Conservation (phyloP, 2,888 invertebrate genomes). For the Nemurella pictetii region DNA sequence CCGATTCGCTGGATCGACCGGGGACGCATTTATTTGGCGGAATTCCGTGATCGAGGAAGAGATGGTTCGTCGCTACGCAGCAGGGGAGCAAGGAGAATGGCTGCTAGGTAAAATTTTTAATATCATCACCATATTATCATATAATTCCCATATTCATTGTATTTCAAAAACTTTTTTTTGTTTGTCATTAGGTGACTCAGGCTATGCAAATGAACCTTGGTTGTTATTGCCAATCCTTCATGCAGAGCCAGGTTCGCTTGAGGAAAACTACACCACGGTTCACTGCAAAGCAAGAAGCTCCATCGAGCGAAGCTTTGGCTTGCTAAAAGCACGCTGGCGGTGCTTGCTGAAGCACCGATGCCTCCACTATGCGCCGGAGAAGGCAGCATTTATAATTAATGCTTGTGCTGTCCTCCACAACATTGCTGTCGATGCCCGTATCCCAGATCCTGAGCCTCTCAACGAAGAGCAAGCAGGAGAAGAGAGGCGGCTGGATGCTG, state of each 20-base stretch:
- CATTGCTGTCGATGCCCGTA: constrained; percentile 16
- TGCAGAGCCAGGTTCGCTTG: constrained; percentile 30
- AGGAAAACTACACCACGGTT: constrained; percentile 22
- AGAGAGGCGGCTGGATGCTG: background rate
- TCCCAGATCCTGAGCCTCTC: background rate
- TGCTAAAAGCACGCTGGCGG: constrained; percentile 33
- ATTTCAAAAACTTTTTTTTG: background rate
- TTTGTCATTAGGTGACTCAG: constrained; percentile 31
- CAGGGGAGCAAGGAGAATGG: constrained; percentile 7
- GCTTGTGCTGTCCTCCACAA: constrained; percentile 29
- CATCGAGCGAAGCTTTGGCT: constrained; percentile 34
- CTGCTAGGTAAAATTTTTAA: background rate
- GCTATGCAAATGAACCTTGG: constrained; percentile 37
- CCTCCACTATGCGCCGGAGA: constrained; percentile 19
- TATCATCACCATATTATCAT: background rate
- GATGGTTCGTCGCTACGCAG: background rate
- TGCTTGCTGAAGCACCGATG: constrained; percentile 30
- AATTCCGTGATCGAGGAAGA: background rate
- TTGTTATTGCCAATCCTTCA: constrained; percentile 32
- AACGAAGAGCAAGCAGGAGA: background rate
- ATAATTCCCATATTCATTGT: background rate
- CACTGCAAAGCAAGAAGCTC: background rate
- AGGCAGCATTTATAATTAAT: constrained; percentile 13
- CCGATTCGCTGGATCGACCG: constrained; percentile 1
- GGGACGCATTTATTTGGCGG: constrained; percentile 16